phyloP scores from a whole-genome alignment of 2,888 invertebrate genomes.

The Punctoribates punctum region DNA sequence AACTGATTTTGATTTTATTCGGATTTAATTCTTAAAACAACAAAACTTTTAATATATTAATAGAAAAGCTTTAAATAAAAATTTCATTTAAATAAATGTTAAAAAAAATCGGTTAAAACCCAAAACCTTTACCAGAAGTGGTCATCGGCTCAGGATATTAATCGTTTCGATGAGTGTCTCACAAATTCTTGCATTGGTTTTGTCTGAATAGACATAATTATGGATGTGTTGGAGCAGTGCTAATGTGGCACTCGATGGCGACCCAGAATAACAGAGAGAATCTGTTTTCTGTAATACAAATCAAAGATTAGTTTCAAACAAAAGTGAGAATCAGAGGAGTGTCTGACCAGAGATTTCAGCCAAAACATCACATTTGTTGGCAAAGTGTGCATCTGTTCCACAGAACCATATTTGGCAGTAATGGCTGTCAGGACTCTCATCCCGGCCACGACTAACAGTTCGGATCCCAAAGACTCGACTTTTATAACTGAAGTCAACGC shows the following conservation, averaged over 20 bases:
- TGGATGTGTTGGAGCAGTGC: slow-evolving; percentile 37
- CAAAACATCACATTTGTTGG: slow-evolving; percentile 73
- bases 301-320: neutral
- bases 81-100: neutral
- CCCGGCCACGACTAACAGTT: slow-evolving; percentile 74
- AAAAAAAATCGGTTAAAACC: neutral
- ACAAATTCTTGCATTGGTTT: slow-evolving; percentile 34
- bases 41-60: neutral
- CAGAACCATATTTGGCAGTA: slow-evolving; percentile 57
- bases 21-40: neutral
- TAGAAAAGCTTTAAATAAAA: neutral
- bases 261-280: slow-evolving; percentile 36
- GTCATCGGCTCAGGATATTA: slow-evolving; percentile 4
- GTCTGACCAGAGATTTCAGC: slow-evolving; percentile 61
- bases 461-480: slow-evolving; percentile 65
- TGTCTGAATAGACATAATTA: slow-evolving; percentile 35
- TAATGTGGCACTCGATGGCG: slow-evolving; percentile 1
- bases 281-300: slow-evolving; percentile 17
- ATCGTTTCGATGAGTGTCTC: slow-evolving; percentile 31
- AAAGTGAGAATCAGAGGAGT: too few relatives aligned
- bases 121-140: neutral
- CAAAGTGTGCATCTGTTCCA: slow-evolving; percentile 68
- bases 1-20: neutral
- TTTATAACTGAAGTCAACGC: slow-evolving; percentile 66
- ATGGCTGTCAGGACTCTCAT: slow-evolving; percentile 66